These are phyloP conservation scores for Sarcophilus harrisii DNA, from an alignment of 2,797 vertebrate species.

Conservation along the genomic window DNA sequence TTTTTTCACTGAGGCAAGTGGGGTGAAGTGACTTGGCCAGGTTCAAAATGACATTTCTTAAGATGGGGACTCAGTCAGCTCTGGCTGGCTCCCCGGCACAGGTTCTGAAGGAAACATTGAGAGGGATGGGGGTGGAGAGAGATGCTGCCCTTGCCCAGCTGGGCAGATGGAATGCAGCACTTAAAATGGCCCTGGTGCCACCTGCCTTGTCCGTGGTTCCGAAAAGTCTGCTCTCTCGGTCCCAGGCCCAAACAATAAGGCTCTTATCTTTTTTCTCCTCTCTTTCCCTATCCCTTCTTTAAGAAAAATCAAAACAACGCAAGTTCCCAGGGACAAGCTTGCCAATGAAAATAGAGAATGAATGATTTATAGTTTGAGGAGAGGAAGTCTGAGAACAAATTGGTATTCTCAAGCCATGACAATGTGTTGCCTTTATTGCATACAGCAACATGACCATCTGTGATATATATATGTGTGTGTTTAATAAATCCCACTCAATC, in stretches of 20 bases:
- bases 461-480: too few relatives aligned
- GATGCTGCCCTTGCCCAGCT: conserved; percentile 6
- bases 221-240: neutral
- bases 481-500: conserved; percentile 37
- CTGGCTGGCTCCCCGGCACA: conserved; percentile 12
- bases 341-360: conserved; percentile 50
- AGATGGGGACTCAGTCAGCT: neutral
- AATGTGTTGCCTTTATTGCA: conserved; percentile 20
- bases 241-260: conserved; percentile 40
- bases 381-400: conserved; percentile 53
- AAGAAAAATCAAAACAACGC: conserved; percentile 56
- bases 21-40: too few relatives aligned
- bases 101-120: conserved; percentile 22
- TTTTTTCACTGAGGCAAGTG: too few relatives aligned
- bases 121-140: neutral
- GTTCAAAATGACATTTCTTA: neutral
- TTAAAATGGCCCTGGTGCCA: neutral
- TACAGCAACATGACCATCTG: neutral
- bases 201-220: conserved; percentile 5
- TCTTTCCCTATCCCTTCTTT: neutral
- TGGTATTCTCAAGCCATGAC: conserved; percentile 40
- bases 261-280: neutral
- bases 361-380: conserved; percentile 57
- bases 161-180: neutral
- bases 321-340: conserved; percentile 1